phyloP scores from a whole-genome alignment of 1,140 invertebrate genomes.

The Tetranychus cinnabarinus region DNA sequence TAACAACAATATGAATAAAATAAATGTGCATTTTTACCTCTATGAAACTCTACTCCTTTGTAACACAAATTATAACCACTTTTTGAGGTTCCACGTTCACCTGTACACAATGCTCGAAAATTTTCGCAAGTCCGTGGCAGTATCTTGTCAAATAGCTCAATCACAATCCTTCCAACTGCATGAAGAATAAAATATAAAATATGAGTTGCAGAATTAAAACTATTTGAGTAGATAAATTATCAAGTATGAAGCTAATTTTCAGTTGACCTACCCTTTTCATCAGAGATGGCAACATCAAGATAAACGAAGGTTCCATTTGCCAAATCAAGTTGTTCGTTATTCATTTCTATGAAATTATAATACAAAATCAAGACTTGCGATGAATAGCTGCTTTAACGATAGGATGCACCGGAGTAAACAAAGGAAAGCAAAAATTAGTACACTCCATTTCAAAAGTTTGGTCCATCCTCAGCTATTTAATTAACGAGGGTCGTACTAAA shows the following conservation, averaged over 20 bases:
- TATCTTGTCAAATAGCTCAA: constrained; percentile 55
- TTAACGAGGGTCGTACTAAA: no score
- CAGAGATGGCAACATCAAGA: background rate
- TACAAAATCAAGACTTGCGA: no score
- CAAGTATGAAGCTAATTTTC: background rate
- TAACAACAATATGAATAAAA: background rate
- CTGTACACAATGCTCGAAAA: constrained; percentile 66
- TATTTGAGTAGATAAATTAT: background rate
- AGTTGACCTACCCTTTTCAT: background rate
- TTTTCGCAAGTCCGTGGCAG: constrained; percentile 79
- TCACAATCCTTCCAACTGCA: constrained; percentile 39
- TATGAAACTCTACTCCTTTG: constrained; percentile 36
- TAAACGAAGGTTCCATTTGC: background rate
- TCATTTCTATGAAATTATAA: no score
- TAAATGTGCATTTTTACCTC: constrained; percentile 25
- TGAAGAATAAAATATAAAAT: background rate
- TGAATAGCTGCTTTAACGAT: no score
- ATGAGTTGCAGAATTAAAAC: background rate
- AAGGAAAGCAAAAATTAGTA: no score
- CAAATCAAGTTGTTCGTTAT: no score
- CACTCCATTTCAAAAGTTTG: no score
- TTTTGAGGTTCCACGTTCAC: constrained; percentile 25
- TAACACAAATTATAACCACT: constrained; percentile 34
- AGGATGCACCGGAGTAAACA: no score
- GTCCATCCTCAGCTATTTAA: no score